Percentiles rank a stretch among this genome's conserved stretches.
These are phyloP conservation scores for Coranthus polyacanthus DNA, from an alignment of 2,797 vertebrate genomes.

Conservation along the genomic window DNA sequence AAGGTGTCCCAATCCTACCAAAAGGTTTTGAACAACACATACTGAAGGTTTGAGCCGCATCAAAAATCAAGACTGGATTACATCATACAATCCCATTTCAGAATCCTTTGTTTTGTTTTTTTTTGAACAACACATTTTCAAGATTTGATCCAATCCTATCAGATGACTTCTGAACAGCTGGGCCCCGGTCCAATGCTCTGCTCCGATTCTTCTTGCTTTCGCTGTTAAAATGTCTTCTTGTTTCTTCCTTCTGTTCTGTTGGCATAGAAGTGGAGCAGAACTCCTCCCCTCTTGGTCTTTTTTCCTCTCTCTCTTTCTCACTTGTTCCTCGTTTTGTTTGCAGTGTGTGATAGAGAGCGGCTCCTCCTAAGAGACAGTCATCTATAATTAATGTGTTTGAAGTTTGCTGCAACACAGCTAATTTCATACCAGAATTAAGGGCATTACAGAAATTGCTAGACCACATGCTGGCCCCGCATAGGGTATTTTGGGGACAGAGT, in stretches of 20 bases:
- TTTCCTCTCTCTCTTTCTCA: slow-evolving; percentile 25
- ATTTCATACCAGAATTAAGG: slow-evolving; percentile 78
- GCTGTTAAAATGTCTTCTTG: slow-evolving; percentile 39
- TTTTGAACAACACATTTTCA: too few relatives aligned
- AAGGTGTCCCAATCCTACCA: too few relatives aligned
- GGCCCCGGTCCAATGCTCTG: slow-evolving; percentile 15
- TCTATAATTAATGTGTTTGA: slow-evolving; percentile 83
- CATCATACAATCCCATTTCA: too few relatives aligned
- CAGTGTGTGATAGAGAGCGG: slow-evolving; percentile 53
- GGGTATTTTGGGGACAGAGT: slow-evolving; percentile 42
- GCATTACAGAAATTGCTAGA: slow-evolving; percentile 59
- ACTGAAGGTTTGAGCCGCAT: too few relatives aligned
- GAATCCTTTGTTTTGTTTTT: too few relatives aligned
- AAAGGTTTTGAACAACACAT: too few relatives aligned
- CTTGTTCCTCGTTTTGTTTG: slow-evolving; percentile 61
- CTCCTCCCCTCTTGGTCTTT: slow-evolving; percentile 13
- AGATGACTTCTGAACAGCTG: too few relatives aligned
- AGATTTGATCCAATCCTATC: too few relatives aligned
- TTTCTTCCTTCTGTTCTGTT: slow-evolving; percentile 28
- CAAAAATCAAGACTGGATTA: too few relatives aligned
- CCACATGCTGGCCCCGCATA: slow-evolving; percentile 50
- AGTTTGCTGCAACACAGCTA: slow-evolving; percentile 73
- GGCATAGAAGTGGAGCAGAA: slow-evolving; percentile 51
- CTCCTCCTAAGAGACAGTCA: slow-evolving; percentile 64
- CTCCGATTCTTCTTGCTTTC: slow-evolving; percentile 45